Evolutionary conservation across 2,113 vertebrate species (phyloP).

Genomic region (Rhodinocichla rosea): DNA sequence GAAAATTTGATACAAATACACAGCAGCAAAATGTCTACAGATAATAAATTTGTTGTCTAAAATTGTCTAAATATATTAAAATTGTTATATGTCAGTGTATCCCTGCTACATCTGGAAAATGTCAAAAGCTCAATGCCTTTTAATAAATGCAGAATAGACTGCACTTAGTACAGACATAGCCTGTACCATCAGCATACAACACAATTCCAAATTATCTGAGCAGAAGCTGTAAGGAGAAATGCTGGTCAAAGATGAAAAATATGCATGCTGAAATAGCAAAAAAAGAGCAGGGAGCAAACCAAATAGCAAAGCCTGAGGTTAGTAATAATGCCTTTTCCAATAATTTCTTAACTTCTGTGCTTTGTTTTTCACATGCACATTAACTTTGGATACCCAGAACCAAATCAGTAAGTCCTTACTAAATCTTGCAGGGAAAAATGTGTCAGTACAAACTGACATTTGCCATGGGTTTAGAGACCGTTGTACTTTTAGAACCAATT

Average conservation of each 20-base stretch:
- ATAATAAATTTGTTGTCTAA: background rate
- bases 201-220: background rate
- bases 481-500: constrained; percentile 3
- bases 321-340: background rate
- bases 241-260: background rate
- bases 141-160: background rate
- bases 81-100: background rate
- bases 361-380: background rate
- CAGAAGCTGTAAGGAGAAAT: background rate
- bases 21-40: background rate
- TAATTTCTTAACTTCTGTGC: background rate
- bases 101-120: background rate
- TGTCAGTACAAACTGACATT: background rate
- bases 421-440: background rate
- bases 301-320: background rate
- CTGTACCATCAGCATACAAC: background rate
- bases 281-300: background rate
- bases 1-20: background rate
- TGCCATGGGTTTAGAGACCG: background rate
- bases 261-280: background rate
- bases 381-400: background rate
- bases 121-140: background rate
- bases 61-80: background rate
- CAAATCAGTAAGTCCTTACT: background rate
- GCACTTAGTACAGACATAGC: background rate